Conservation (phyloP, 2,888 invertebrate genomes). For the Cerceris rybyensis region DNA sequence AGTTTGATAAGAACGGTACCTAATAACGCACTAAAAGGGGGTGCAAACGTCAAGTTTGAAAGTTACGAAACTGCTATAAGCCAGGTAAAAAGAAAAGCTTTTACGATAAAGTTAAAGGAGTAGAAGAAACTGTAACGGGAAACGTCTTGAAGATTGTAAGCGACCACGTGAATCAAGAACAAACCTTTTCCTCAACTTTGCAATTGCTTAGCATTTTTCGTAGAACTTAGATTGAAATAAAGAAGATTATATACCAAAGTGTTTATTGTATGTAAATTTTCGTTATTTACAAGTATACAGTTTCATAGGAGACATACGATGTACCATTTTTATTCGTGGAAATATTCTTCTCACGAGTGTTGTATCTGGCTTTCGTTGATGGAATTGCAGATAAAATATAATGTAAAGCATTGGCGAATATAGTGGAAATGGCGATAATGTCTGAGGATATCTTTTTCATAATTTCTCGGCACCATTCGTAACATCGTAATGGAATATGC, state of each 20-base stretch:
- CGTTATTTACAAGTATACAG: not conserved
- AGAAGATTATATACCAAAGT: not conserved
- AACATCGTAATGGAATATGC: too few species aligned
- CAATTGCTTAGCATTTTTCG: not conserved
- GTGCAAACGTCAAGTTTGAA: not conserved
- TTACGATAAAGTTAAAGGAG: constrained; percentile 4
- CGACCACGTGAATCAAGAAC: not conserved
- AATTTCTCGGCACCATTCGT: too few species aligned
- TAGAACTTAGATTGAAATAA: not conserved
- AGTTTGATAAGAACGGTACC: not conserved
- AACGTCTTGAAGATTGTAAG: not conserved
- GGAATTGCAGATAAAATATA: too few species aligned
- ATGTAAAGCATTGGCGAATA: too few species aligned
- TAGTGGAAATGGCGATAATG: too few species aligned
- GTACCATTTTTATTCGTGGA: not conserved
- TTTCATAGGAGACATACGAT: not conserved
- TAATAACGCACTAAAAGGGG: not conserved
- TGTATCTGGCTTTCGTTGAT: too few species aligned
- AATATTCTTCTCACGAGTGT: not conserved
- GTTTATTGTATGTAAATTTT: too few species aligned
- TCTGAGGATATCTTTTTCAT: too few species aligned
- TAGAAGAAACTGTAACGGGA: not conserved
- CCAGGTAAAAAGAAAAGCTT: not conserved
- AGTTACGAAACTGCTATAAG: not conserved
- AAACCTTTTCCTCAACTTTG: not conserved